A percentile compares a stretch with the other conserved stretches of the same genome.
Conservation (phyloP, 37 sponge, comb jelly and placozoan genomes). For the Tethya wilhelma region DNA sequence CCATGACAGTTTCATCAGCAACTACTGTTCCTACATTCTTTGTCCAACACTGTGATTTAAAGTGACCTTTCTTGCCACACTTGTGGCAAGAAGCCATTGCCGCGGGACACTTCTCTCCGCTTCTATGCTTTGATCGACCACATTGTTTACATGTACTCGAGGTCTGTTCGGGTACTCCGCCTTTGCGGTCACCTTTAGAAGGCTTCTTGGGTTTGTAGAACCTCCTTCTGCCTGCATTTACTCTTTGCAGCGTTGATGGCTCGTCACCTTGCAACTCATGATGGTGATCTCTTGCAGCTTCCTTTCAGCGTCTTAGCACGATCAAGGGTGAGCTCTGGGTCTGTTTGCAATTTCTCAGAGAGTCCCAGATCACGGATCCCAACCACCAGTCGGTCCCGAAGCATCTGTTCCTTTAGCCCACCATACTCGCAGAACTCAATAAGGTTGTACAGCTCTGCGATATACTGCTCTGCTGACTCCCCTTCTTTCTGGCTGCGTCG, state of each 20-base stretch:
- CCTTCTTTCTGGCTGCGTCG: slow-evolving; percentile 2
- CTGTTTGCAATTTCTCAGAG: slow-evolving; percentile 35
- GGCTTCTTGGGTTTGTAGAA: too few species aligned
- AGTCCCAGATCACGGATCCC: slow-evolving; percentile 40
- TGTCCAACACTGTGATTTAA: slow-evolving; percentile 27
- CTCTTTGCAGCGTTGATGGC: not conserved
- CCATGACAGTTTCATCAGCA: not conserved
- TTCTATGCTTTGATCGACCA: slow-evolving; percentile 3
- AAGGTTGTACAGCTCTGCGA: slow-evolving; percentile 13
- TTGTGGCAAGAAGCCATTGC: slow-evolving; percentile 29
- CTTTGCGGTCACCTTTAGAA: not conserved
- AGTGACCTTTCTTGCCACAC: slow-evolving; percentile 58
- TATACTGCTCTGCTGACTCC: slow-evolving; percentile 17
- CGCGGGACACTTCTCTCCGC: slow-evolving; percentile 39
- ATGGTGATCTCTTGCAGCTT: too few species aligned
- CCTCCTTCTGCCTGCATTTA: too few species aligned
- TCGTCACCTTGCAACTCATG: not conserved
- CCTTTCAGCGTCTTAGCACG: slow-evolving; percentile 20
- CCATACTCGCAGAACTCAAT: slow-evolving; percentile 28
- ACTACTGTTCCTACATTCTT: slow-evolving; percentile 2
- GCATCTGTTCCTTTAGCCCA: slow-evolving; percentile 12
- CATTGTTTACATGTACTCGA: slow-evolving; percentile 17
- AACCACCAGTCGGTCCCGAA: slow-evolving; percentile 32
- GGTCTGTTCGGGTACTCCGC: not conserved
- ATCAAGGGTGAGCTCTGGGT: slow-evolving; percentile 46